phyloP scores from a whole-genome alignment of 2,113 vertebrate species.

The Petroica traversi region DNA sequence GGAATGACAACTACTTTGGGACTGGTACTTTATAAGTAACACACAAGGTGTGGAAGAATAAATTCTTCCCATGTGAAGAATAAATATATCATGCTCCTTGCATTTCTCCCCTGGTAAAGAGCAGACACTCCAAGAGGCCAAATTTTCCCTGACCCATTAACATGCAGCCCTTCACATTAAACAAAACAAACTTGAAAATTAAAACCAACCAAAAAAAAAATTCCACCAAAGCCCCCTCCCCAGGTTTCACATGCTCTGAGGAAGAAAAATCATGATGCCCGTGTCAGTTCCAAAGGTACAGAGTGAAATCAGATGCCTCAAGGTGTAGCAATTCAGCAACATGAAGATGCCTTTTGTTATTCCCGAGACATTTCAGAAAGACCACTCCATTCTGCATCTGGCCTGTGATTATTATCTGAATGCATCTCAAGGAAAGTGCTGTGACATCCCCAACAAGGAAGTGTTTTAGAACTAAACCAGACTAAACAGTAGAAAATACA shows the following conservation, averaged over 20 bases:
- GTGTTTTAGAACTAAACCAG: not conserved
- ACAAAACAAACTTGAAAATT: not conserved
- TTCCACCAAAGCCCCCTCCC: not conserved
- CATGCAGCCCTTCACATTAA: not conserved
- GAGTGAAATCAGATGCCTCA: not conserved
- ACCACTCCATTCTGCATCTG: not conserved
- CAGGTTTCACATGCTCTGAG: not conserved
- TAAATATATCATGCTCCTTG: not conserved
- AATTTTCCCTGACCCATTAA: not conserved
- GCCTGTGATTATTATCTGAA: not conserved
- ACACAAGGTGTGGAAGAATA: not conserved
- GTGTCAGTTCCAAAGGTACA: not conserved
- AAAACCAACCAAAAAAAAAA: not conserved
- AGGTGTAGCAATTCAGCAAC: not conserved
- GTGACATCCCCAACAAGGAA: not conserved
- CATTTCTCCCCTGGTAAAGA: not conserved
- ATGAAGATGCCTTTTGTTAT: not conserved
- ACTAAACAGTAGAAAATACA: constrained; percentile 19
- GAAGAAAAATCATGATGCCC: not conserved
- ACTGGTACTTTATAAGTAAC: not conserved
- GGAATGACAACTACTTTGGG: not conserved
- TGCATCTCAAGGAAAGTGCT: not conserved
- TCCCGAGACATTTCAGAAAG: not conserved
- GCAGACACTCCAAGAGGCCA: not conserved
- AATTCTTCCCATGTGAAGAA: not conserved